These are phyloP conservation scores for Todus mexicanus DNA, from an alignment of 2,797 vertebrate genomes.

Conservation along the genomic window DNA sequence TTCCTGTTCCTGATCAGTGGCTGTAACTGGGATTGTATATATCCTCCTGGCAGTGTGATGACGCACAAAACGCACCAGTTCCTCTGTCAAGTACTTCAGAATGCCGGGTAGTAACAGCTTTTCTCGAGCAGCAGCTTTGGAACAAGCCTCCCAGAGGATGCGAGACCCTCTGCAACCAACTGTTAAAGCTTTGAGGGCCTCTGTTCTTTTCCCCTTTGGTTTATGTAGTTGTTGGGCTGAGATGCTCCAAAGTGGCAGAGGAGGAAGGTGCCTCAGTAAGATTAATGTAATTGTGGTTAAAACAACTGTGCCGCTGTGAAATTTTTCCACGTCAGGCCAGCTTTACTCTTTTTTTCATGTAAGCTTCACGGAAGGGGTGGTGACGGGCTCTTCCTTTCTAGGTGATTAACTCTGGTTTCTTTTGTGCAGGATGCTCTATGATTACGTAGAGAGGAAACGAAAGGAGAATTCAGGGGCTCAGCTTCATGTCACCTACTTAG, in stretches of 20 bases:
- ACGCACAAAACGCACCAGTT: background rate
- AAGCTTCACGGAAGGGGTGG: background rate
- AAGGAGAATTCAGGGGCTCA: constrained; percentile 84
- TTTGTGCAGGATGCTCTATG: constrained; percentile 88
- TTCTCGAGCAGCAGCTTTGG: background rate
- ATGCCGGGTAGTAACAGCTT: background rate
- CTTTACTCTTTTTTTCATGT: background rate
- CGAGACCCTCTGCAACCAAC: background rate
- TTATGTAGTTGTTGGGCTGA: background rate
- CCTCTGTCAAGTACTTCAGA: background rate
- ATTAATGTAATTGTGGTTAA: background rate
- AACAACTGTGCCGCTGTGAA: background rate
- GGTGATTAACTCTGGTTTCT: background rate
- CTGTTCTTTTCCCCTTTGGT: background rate
- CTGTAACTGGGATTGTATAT: background rate
- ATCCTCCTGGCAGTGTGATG: background rate
- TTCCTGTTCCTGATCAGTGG: background rate
- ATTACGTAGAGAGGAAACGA: constrained; percentile 91
- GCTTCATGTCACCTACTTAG: constrained; percentile 91
- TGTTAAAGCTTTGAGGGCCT: background rate
- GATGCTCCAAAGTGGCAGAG: background rate
- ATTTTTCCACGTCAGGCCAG: background rate
- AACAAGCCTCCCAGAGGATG: background rate
- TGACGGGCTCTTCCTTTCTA: background rate
- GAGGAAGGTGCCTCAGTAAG: background rate